Percentiles rank a stretch among this genome's conserved stretches.
Conservation (phyloP, 2,797 vertebrate species). For the Malurus leucopterus region DNA sequence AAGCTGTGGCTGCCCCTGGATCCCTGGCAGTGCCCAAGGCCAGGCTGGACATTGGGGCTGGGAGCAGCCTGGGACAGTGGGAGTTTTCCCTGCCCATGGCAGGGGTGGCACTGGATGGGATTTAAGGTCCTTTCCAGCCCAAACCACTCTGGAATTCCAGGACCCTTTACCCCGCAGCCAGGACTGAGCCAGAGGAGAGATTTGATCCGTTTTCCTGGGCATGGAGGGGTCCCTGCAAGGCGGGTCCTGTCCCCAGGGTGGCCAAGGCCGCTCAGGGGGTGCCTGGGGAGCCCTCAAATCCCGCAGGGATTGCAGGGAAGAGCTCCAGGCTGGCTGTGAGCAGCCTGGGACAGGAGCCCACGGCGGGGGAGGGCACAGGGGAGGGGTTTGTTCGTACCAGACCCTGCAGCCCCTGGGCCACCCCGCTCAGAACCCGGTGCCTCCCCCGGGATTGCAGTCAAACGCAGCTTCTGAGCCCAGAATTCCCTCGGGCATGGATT, state of each 20-base stretch:
- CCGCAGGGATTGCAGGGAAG: neutral
- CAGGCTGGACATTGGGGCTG: neutral
- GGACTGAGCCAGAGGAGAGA: rapidly evolving
- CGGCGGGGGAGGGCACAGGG: rapidly evolving
- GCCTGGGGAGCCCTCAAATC: neutral
- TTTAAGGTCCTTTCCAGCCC: neutral
- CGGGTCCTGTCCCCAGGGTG: neutral
- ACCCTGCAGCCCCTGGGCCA: neutral
- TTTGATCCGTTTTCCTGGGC: neutral
- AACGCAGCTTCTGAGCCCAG: neutral
- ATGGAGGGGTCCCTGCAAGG: neutral
- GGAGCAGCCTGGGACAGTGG: neutral
- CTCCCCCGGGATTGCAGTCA: neutral
- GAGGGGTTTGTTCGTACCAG: neutral
- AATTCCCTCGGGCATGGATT: neutral
- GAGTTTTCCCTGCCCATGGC: neutral
- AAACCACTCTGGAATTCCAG: neutral
- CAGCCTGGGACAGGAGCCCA: neutral
- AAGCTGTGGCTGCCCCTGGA: neutral
- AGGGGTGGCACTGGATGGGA: neutral
- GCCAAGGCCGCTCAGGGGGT: rapidly evolving
- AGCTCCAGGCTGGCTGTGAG: neutral
- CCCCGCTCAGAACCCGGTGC: neutral
- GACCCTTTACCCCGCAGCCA: neutral
- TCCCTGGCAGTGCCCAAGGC: neutral